Conservation (phyloP, 2,888 invertebrate species). For the Harpalus rubripes region DNA sequence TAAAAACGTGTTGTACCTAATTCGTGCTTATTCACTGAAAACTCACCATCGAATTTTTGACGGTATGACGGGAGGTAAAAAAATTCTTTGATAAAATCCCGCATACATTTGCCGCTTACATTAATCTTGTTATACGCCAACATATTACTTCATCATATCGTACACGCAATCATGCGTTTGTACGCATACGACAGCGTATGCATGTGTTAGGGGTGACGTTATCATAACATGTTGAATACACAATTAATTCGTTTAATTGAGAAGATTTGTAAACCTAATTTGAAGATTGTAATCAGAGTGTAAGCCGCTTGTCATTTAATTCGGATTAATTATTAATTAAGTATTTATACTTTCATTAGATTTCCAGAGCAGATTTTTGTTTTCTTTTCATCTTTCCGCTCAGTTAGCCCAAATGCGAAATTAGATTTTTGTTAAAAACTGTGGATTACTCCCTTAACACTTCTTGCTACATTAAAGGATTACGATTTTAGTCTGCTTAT, state of each 20-base stretch:
- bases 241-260: conserved; percentile 52
- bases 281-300: conserved; percentile 46
- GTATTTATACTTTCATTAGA: conserved; percentile 39
- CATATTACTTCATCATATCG: background rate
- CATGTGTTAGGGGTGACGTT: conserved; percentile 8
- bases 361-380: conserved; percentile 13
- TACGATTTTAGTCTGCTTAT: background rate
- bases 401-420: background rate
- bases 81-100: background rate
- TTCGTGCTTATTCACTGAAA: no score
- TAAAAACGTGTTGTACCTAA: no score
- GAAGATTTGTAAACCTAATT: conserved; percentile 55
- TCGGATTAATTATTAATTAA: conserved; percentile 50
- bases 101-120: background rate
- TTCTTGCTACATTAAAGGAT: conserved; percentile 15
- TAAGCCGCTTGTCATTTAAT: conserved; percentile 40
- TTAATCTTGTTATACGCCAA: conserved; percentile 1
- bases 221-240: conserved; percentile 31
- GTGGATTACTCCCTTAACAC: conserved; percentile 32
- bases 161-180: background rate
- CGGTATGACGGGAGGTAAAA: no score
- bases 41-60: no score
- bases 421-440: conserved; percentile 19
- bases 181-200: background rate
- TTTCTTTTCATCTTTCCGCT: conserved; percentile 46